Evolutionary conservation across 2,113 vertebrate genomes (phyloP).

Genomic region (Cisticola juncidis): DNA sequence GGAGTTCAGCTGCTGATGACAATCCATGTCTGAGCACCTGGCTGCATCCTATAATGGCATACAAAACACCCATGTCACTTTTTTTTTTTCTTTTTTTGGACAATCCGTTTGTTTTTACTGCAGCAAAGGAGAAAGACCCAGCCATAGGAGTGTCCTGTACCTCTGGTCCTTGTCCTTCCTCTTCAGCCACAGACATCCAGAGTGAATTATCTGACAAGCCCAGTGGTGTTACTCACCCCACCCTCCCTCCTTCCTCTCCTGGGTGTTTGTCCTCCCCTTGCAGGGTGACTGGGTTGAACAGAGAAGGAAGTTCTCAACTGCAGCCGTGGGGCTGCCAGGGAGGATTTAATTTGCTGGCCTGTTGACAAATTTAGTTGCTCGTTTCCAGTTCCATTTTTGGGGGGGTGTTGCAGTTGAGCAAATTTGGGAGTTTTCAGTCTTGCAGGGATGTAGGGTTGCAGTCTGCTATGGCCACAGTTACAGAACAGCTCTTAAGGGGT

Average conservation of each 20-base stretch:
- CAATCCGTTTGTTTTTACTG: background rate
- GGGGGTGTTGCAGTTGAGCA: background rate
- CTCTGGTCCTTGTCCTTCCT: background rate
- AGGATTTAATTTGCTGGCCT: background rate
- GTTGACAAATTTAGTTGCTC: background rate
- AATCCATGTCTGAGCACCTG: background rate
- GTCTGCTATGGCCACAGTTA: background rate
- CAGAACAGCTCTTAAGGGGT: background rate
- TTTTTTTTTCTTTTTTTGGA: background rate
- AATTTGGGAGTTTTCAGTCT: background rate
- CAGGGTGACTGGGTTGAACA: fast-evolving
- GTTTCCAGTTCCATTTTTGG: background rate
- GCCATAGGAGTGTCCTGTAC: fast-evolving
- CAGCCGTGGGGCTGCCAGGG: fast-evolving
- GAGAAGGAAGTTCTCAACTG: background rate
- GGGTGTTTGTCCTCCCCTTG: background rate
- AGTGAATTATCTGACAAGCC: too few species aligned
- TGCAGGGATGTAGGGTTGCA: background rate
- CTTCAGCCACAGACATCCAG: background rate
- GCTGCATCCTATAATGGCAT: background rate
- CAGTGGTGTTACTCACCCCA: fast-evolving
- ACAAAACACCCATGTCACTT: background rate
- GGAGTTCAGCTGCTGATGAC: background rate
- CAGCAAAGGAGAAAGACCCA: background rate
- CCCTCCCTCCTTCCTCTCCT: background rate